phyloP scores from a whole-genome alignment of 2,797 vertebrate genomes.

The Rhincodon typus region DNA sequence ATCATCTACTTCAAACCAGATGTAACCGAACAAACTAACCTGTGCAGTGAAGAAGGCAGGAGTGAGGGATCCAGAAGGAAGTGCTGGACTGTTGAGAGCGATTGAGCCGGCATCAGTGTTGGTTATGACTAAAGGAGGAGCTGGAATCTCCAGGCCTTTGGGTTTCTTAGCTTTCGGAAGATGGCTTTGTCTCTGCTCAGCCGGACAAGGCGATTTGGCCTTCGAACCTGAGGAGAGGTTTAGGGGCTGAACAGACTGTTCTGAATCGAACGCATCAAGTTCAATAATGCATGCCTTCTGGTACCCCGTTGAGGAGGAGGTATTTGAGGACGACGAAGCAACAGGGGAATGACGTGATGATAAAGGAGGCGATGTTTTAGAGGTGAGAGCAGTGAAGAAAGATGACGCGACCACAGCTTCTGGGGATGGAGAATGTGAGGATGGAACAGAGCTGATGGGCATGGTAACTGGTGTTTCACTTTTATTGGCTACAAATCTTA shows the following conservation, averaged over 20 bases:
- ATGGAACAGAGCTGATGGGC: conserved; percentile 66
- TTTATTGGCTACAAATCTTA: conserved; percentile 81
- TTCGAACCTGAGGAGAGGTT: conserved; percentile 87
- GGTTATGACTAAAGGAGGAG: conserved; percentile 76
- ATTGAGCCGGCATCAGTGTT: conserved; percentile 84
- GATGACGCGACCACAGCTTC: conserved; percentile 52
- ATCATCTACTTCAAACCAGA: too few species aligned
- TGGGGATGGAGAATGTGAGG: conserved; percentile 55
- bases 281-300: conserved; percentile 64
- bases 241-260: conserved; percentile 74
- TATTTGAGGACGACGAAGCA: conserved; percentile 56
- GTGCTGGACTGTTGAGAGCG: conserved; percentile 84
- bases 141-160: conserved; percentile 83
- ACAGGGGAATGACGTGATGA: conserved; percentile 58
- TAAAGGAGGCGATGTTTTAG: conserved; percentile 60
- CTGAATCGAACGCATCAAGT: conserved; percentile 61
- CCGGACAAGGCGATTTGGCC: conserved; percentile 62
- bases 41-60: conserved; percentile 90
- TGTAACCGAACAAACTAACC: conserved; percentile 57
- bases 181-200: conserved; percentile 58
- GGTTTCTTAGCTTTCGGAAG: conserved; percentile 86
- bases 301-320: conserved; percentile 66
- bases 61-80: conserved; percentile 85
- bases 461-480: conserved; percentile 62
- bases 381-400: conserved; percentile 62